Base-by-base conservation (phyloP, 2,888 invertebrate species). In the Sphaerophoria taeniata region DNA sequence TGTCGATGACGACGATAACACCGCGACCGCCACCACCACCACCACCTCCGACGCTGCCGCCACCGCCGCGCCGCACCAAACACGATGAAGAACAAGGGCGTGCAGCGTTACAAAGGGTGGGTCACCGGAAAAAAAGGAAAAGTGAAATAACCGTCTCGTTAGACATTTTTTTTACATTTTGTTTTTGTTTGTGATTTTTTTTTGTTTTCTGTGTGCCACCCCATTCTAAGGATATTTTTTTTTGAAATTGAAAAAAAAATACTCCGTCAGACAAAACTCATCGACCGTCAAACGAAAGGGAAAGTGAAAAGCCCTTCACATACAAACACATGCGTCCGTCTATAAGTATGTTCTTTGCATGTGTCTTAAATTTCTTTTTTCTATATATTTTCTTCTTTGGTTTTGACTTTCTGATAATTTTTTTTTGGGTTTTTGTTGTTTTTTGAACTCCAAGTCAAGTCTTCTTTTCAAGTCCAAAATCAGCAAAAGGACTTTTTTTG, bases 121-220 rank as follows among this genome's bases (percentile, higher is more conserved):
- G 61, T 67, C 56, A 81, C 76, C 81, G 61, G 69, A 73, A 81
- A 85, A 80, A 76, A 77, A 80, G 85, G 56, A 85, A 85, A 85
- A 81, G 81, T 81, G 81, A 85, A 85, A 85, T 81, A 85, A 85
- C 72, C 81, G 81, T 85, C 85, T 85, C 85, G 85, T 85, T 85
- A 85, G 85, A 73, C 80, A 36, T 63, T 56, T 45, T 6, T 60
- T 36, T 53, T 47, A 31, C 39, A 6, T 63, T 69, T 56, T 61
- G 56, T 73, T 78, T 73, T 72, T 72, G 60, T 76, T 81, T 76
- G 61, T 80, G 56, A 74, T 79, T 76, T 72, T 47, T 71, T 63
- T 63, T 71, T 70, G 31, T 77, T 85, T 76, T 73, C 70, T 85
- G 70, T 73, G 69, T 80, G 73, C 81, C 81, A 81, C 76, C 85